Percentiles rank a stretch among this genome's conserved stretches.
Conservation (phyloP, 1,140 invertebrate species). For the Pseudomyrmex pallidus region DNA sequence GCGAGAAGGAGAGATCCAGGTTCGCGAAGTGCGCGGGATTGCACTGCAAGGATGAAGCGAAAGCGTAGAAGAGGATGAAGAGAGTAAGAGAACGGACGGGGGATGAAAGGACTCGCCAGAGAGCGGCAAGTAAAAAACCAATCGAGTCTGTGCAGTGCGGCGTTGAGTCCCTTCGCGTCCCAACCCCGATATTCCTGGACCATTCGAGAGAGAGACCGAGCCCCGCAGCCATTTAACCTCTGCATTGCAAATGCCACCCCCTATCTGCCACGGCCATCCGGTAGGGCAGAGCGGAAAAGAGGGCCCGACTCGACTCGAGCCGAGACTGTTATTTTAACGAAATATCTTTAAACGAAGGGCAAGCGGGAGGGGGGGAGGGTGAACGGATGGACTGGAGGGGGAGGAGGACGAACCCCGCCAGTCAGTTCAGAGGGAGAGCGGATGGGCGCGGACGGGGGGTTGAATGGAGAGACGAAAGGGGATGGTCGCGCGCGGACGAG, state of each 20-base stretch:
- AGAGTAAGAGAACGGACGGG: conserved; percentile 44
- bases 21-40: conserved; percentile 22
- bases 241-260: conserved; percentile 86
- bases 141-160: conserved; percentile 83
- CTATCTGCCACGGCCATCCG: conserved; percentile 78
- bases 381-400: conserved; percentile 29
- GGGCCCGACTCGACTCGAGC: conserved; percentile 65
- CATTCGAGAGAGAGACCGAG: conserved; percentile 60
- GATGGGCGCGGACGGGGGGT: conserved; percentile 38
- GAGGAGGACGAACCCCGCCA: conserved; percentile 62
- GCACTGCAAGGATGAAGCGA: conserved; percentile 18
- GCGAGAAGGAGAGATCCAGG: conserved; percentile 35
- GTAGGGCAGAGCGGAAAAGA: conserved; percentile 40
- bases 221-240: conserved; percentile 84
- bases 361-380: conserved; percentile 58
- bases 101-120: conserved; percentile 66
- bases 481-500: conserved; percentile 73
- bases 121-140: conserved; percentile 83
- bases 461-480: conserved; percentile 41
- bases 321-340: conserved; percentile 85
- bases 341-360: conserved; percentile 84
- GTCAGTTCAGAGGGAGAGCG: conserved; percentile 55
- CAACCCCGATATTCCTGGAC: conserved; percentile 57
- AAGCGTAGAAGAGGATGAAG: conserved; percentile 9
- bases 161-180: conserved; percentile 51